These are phyloP conservation scores for Crax fasciolata DNA, from an alignment of 2,797 vertebrate genomes.

Conservation along the genomic window DNA sequence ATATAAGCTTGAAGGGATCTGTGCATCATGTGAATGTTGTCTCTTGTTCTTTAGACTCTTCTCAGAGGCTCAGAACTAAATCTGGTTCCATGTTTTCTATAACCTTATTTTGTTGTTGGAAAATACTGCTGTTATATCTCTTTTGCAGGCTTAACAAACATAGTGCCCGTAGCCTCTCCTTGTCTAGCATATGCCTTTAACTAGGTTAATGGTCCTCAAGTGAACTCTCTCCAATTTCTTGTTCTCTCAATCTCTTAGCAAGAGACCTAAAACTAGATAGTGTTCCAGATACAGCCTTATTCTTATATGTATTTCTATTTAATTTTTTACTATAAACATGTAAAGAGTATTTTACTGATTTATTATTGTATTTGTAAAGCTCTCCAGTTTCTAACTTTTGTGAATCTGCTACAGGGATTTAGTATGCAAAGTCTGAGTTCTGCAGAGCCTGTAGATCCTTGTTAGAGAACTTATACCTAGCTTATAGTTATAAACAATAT, in stretches of 20 bases:
- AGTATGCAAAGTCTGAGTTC: neutral
- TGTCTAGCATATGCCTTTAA: neutral
- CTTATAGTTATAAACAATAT: neutral
- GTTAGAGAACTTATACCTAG: neutral
- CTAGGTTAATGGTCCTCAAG: too few species aligned
- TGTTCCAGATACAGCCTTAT: neutral
- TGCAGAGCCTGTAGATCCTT: neutral
- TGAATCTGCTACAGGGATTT: neutral
- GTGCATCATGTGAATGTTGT: neutral
- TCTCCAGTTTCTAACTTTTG: neutral
- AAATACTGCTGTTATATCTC: neutral
- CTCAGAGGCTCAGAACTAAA: neutral
- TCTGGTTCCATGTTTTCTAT: neutral
- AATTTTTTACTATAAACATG: neutral
- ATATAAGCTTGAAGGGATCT: neutral
- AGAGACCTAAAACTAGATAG: neutral
- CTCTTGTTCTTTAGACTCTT: neutral
- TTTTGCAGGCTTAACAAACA: neutral
- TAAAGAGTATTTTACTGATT: neutral
- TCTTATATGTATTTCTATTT: neutral
- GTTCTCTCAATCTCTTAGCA: neutral
- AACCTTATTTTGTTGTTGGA: neutral
- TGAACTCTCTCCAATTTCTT: neutral
- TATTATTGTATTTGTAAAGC: neutral
- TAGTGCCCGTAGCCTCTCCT: neutral